Base-by-base conservation (phyloP, 1,140 invertebrate genomes). In the Drosophila aff. region DNA sequence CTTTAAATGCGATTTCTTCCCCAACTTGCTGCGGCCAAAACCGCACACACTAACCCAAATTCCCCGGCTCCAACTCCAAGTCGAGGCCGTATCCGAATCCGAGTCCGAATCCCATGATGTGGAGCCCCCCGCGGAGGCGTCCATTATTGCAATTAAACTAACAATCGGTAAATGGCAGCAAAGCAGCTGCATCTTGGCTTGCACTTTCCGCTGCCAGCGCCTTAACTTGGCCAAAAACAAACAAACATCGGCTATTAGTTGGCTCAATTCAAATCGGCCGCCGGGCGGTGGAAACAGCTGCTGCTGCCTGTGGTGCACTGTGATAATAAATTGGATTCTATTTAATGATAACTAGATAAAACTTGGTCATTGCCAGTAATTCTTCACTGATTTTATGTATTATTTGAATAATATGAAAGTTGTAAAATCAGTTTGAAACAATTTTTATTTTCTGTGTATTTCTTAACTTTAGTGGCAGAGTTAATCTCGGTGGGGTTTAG, bases 171-270 rank as follows among this genome's bases (percentile, higher is more conserved):
- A 85, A 65, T 85, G 79, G 75, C 67, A 84, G 65, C 18, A 66
- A 57, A 81, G 63, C 83, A 89, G 80, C 83, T 87, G 82, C 75
- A 81, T 41, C 47, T 41, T 75, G 41, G 74, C 68, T 85, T 81
- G 82, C 82, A 84, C 78, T 85, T 84, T 84, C 57, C 79, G 76
- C 69, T 66, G 28, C 40, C 66, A 74, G 69, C 69, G 66, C 74
- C 58, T 76, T 72, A 76, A 76, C 71, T 81, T 62, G 68, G 58
- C 57, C 50, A 49, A 89, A 86, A 87, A 74, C 84, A 89, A 87
- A 87, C 84, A 87, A 87, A 87, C 84, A 87, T 77, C 49, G 41
- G 55, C 64, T 53, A 87, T 89, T 89, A 83, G 83, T 69, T 66
- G 66, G 53, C 75, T 64, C 66, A 44, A 76, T 89, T 89, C 72